These are phyloP conservation scores for Aradophagus sp. DNA, from an alignment of 1,140 invertebrate genomes.

Conservation along the genomic window DNA sequence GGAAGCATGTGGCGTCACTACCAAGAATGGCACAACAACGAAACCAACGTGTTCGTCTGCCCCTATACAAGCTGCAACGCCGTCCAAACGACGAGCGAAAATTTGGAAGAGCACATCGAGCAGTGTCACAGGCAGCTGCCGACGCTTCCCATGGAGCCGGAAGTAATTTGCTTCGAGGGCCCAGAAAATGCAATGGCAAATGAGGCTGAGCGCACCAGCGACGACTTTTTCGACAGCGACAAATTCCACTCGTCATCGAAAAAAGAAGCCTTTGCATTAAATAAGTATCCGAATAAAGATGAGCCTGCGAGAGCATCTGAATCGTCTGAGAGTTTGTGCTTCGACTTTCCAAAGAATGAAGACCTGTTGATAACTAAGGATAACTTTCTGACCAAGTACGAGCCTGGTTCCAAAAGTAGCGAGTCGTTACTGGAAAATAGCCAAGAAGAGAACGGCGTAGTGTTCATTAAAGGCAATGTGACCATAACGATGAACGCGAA, in stretches of 20 bases:
- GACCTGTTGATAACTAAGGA: conserved; percentile 66
- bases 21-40: conserved; percentile 73
- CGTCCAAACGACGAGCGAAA: conserved; percentile 66
- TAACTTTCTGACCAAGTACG: conserved; percentile 67
- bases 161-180: conserved; percentile 72
- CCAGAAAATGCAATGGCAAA: conserved; percentile 65
- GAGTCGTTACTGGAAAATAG: conserved; percentile 55
- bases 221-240: conserved; percentile 59
- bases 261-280: conserved; percentile 51
- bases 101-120: conserved; percentile 71
- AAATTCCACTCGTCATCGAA: conserved; percentile 14
- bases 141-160: conserved; percentile 68
- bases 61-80: conserved; percentile 71
- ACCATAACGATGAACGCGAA: conserved; percentile 67
- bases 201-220: conserved; percentile 58
- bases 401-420: conserved; percentile 56
- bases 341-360: conserved; percentile 62
- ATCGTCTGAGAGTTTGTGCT: conserved; percentile 9
- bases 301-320: conserved; percentile 44
- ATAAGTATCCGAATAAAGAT: conserved; percentile 60
- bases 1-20: conserved; percentile 74
- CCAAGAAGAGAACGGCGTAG: conserved; percentile 60
- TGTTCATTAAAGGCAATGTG: conserved; percentile 67
- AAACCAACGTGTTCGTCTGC: conserved; percentile 69
- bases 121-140: conserved; percentile 67